Base-by-base conservation (phyloP, 2,113 vertebrate species). In the Phalacrocorax pelagicus region DNA sequence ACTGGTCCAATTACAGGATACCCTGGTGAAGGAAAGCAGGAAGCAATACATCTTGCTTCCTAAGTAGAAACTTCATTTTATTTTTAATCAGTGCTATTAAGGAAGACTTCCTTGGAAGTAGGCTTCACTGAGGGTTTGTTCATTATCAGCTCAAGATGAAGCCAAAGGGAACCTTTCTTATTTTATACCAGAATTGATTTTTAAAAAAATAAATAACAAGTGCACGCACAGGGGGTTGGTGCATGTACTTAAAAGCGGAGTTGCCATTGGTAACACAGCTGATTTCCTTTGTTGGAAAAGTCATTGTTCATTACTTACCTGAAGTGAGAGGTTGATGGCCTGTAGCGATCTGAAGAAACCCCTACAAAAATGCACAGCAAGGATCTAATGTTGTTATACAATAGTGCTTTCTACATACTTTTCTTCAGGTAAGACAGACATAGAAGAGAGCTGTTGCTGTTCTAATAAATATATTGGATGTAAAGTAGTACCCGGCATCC, bases 141-240 rank as follows among this genome's bases (percentile, higher is more conserved):
- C 95, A 92, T 97, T 97, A 95, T 94, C 92, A 87, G 61, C 86
- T 94, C 96, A 86, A 93, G 91, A 79, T 95, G 93, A 96, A 93
- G 61, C 95, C 83, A 66, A 42, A 51, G 84, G 59, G 26, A 92
- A 54, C 84, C 51, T 71, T 72, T 84, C 92, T 91, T 73, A 79
- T 47, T 96, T 95, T 69, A 81, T 93, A 82, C 40, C 26, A 18
- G 94, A 94, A 95, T 88, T 95, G 86, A 96, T 96, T 96, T 70
- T 9, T 27, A 52, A 93, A 87, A 84, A 74, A 88, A 42, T 11
- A 73, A 92, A 34, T 40, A 89, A 71, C 66, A 80, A 82, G 58
- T 58, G 61, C 73, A 46, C 26, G 88, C 74, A 52, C 42, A 51
- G 70, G 71, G 44, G 69, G 52, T 67, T 83, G 79, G 69, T 84